Conservation (phyloP, 2,888 invertebrate genomes). For the Laothoe populi region DNA sequence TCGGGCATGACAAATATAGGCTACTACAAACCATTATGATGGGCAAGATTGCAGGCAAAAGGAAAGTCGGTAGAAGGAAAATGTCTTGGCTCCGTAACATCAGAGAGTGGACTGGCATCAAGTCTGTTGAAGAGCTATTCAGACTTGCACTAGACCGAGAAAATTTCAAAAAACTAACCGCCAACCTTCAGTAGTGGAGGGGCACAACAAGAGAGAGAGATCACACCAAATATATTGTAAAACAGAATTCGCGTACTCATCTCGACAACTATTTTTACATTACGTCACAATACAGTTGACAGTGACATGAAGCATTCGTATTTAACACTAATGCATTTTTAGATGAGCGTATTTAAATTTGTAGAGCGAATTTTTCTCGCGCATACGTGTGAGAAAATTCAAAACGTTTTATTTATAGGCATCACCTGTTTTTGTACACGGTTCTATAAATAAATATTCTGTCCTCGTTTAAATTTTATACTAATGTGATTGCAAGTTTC, state of each 20-base stretch:
- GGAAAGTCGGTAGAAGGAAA: too few species aligned
- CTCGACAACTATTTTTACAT: too few species aligned
- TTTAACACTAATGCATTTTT: conserved; percentile 14
- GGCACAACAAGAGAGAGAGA: too few species aligned
- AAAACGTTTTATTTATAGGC: not conserved
- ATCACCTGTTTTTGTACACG: conserved; percentile 1
- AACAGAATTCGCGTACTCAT: not conserved
- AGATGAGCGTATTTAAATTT: not conserved
- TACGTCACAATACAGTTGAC: not conserved
- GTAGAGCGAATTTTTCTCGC: not conserved
- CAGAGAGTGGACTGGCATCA: too few species aligned
- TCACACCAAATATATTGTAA: not conserved
- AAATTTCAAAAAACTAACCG: too few species aligned
- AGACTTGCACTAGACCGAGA: too few species aligned
- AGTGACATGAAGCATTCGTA: not conserved
- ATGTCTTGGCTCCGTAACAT: too few species aligned
- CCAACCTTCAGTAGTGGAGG: too few species aligned
- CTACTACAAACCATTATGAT: too few species aligned
- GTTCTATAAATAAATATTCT: not conserved
- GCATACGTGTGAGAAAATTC: not conserved
- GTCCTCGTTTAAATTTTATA: conserved; percentile 18
- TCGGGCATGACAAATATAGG: too few species aligned
- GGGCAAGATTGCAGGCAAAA: too few species aligned
- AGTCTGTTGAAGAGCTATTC: too few species aligned
- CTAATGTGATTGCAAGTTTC: not conserved